Evolutionary conservation across 2,888 invertebrate genomes (phyloP), one percentile per base, ranked within the genome.

Genomic region (Drosophila birchii): DNA sequence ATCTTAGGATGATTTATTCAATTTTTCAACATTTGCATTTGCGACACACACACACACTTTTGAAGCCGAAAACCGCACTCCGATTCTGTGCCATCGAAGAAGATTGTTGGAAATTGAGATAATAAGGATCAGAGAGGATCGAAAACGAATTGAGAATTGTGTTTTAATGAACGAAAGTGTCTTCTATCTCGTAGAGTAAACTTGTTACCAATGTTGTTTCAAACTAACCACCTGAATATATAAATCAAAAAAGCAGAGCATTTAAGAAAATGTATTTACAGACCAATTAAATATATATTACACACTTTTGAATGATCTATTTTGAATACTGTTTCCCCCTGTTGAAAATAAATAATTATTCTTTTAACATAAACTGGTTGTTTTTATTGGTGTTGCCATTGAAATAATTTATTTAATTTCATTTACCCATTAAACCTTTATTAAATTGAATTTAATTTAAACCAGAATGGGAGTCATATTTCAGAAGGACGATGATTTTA

Each of bases 281-380:
- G 38, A 54, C 74, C 67, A 57, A 81, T 73, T 73, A 72, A 53
- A 58, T 68, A 78, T 68, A 78, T 83, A 59, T 86, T 74, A 71
- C 75, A 83, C 81, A 86, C 63, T 63, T 78, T 75, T 80, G 55
- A 75, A 77, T 63, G 43, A 81, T 78, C 70, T 79, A 73, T 78
- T 76, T 75, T 74, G 68, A 80, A 87, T 87, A 88, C 85, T 87
- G 79, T 80, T 23, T 3, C 32, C 75, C 78, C 85, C 81, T 84
- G 90, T 90, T 90, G 88, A 85, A 79, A 81, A 90, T 89, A 85
- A 89, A 84, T 81, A 90, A 80, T 79, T 86, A 88, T 90, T 88
- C 85, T 90, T 73, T 59, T 79, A 75, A 69, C 63, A 67, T 67
- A 64, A 67, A 3, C 2, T n/a, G 2, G 14, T 5, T 16, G 9